Conservation (phyloP, 2,113 vertebrate species). For the Triplophysa rosa region DNA sequence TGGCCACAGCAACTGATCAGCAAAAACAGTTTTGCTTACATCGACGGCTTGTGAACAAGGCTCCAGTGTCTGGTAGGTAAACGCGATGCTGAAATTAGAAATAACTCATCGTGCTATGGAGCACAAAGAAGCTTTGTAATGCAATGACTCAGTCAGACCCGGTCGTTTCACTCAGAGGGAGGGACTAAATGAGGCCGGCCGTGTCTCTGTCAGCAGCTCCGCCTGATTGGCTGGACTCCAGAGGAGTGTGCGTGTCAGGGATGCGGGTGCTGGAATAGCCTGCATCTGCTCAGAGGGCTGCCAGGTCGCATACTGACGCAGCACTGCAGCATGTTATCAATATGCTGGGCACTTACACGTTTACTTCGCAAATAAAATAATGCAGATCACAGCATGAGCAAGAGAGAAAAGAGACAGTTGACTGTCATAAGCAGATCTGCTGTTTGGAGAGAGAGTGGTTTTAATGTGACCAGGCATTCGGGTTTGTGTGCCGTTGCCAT, state of each 20-base stretch:
- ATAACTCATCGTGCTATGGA: conserved; percentile 29
- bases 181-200: not conserved
- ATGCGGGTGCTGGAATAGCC: conserved; percentile 55
- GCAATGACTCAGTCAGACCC: conserved; percentile 34
- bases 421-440: not conserved
- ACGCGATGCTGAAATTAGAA: conserved; percentile 36
- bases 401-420: not conserved
- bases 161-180: conserved; percentile 23
- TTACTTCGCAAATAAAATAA: not conserved
- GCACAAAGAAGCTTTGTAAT: conserved; percentile 47
- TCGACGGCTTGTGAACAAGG: not conserved
- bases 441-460: conserved; percentile 21
- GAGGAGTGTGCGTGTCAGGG: conserved; percentile 52
- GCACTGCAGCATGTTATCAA: conserved; percentile 61
- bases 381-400: not conserved
- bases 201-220: conserved; percentile 6
- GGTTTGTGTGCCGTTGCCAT: conserved; percentile 35
- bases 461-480: conserved; percentile 24
- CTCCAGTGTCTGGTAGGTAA: conserved; percentile 30
- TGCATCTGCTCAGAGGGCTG: conserved; percentile 53
- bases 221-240: conserved; percentile 51
- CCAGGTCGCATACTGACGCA: conserved; percentile 62
- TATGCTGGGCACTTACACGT: conserved; percentile 46
- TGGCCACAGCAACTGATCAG: not conserved
- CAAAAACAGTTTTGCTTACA: conserved; percentile 2